These are phyloP conservation scores for Hirtodrosophila confusa DNA, from an alignment of 2,888 invertebrate species.

Conservation along the genomic window DNA sequence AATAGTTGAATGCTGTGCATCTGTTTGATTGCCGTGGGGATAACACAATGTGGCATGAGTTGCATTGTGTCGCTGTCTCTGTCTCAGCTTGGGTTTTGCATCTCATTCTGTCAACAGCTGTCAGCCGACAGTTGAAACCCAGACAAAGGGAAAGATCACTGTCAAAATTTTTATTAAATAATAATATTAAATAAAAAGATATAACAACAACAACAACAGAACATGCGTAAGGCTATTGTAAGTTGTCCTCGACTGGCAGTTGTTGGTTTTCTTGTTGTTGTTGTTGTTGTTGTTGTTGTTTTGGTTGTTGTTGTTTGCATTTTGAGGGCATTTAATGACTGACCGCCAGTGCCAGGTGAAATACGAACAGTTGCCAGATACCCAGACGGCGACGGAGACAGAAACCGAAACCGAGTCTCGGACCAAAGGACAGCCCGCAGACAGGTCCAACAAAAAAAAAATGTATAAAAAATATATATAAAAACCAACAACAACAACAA, in stretches of 20 bases:
- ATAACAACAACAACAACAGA: constrained; percentile 19
- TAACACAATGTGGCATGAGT: constrained; percentile 57
- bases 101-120: constrained; percentile 61
- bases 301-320: constrained; percentile 66
- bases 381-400: constrained; percentile 37
- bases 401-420: constrained; percentile 27
- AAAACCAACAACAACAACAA: constrained; percentile 16
- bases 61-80: constrained; percentile 35
- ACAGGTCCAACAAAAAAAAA: constrained; percentile 53
- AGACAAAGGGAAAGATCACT: constrained; percentile 52
- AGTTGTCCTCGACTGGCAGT: constrained; percentile 51
- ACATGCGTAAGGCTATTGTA: constrained; percentile 43
- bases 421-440: constrained; percentile 59
- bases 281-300: constrained; percentile 54
- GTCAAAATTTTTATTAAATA: constrained; percentile 66
- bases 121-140: constrained; percentile 34
- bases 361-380: constrained; percentile 75
- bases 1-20: constrained; percentile 45
- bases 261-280: constrained; percentile 27
- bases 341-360: constrained; percentile 75
- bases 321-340: constrained; percentile 78
- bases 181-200: constrained; percentile 67
- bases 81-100: constrained; percentile 26
- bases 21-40: constrained; percentile 49
- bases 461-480: constrained; percentile 14